Percentiles rank a stretch among this genome's conserved stretches.
Conservation (phyloP, 1,140 invertebrate species). For the Ephestia elutella region DNA sequence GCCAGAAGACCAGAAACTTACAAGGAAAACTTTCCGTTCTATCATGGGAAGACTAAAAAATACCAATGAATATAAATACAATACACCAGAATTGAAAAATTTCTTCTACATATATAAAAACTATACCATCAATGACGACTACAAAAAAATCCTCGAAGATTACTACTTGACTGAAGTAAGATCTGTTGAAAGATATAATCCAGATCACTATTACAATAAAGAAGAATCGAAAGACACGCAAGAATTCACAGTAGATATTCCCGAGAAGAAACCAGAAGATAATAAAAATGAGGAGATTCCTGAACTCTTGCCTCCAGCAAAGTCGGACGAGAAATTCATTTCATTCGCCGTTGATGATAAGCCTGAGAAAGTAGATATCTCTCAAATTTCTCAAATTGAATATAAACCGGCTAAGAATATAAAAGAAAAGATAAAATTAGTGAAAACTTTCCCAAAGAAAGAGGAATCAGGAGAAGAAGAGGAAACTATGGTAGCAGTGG, state of each 20-base stretch:
- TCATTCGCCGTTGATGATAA: slow-evolving; percentile 69
- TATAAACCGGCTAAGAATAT: slow-evolving; percentile 71
- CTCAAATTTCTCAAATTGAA: slow-evolving; percentile 43
- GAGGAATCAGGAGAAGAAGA: slow-evolving; percentile 66
- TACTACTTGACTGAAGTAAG: slow-evolving; percentile 77
- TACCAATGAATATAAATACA: slow-evolving; percentile 71
- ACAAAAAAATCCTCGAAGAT: slow-evolving; percentile 74
- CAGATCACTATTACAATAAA: slow-evolving; percentile 32
- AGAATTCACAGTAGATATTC: slow-evolving; percentile 37
- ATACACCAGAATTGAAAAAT: slow-evolving; percentile 77
- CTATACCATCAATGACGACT: slow-evolving; percentile 76
- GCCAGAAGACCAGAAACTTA: slow-evolving; percentile 67
- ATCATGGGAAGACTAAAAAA: slow-evolving; percentile 73
- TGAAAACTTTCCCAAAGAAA: slow-evolving; percentile 68
- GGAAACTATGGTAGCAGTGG: slow-evolving; percentile 77
- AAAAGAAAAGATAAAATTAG: slow-evolving; percentile 69
- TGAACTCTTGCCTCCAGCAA: slow-evolving; percentile 42
- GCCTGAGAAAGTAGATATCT: slow-evolving; percentile 59
- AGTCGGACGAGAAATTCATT: slow-evolving; percentile 63
- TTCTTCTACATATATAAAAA: slow-evolving; percentile 80
- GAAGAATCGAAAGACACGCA: slow-evolving; percentile 21
- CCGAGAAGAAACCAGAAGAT: slow-evolving; percentile 37
- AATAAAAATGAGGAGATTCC: slow-evolving; percentile 65
- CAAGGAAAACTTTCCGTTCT: slow-evolving; percentile 65
- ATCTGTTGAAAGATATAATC: slow-evolving; percentile 71